A percentile compares a stretch with the other conserved stretches of the same genome.
phyloP scores from a whole-genome alignment of 2,888 invertebrate genomes.

The Notocelia uddmanniana region DNA sequence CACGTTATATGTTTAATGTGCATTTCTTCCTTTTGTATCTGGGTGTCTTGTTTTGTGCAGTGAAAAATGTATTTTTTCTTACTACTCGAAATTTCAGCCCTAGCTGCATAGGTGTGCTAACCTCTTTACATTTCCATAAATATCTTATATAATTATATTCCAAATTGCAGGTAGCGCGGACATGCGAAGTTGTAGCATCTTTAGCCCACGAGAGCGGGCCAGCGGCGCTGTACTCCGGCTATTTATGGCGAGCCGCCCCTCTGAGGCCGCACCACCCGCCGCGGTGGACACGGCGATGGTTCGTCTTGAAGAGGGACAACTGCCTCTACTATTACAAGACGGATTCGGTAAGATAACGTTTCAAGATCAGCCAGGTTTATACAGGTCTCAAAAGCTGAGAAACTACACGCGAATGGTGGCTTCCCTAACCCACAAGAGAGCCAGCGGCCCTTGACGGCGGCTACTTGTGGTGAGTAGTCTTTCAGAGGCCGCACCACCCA shows the following conservation, averaged over 20 bases:
- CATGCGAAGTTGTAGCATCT: slow-evolving; percentile 92
- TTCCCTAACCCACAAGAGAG: slow-evolving; percentile 86
- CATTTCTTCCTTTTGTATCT: too few species aligned
- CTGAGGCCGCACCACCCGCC: slow-evolving; percentile 76
- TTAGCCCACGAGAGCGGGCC: slow-evolving; percentile 87
- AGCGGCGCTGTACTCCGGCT: slow-evolving; percentile 89
- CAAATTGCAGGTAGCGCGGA: slow-evolving; percentile 89
- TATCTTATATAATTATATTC: not conserved
- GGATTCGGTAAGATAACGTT: slow-evolving; percentile 89
- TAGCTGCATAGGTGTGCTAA: too few species aligned
- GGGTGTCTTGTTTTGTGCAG: too few species aligned
- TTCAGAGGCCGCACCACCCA: slow-evolving; percentile 73
- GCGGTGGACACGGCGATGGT: slow-evolving; percentile 96
- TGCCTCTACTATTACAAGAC: slow-evolving; percentile 98
- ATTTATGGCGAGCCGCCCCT: slow-evolving; percentile 90
- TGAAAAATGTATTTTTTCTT: too few species aligned
- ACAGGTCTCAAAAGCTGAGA: not conserved
- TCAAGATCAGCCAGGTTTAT: not conserved
- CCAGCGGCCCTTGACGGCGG: slow-evolving; percentile 89
- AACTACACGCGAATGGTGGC: slow-evolving; percentile 92
- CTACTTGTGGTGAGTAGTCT: slow-evolving; percentile 91
- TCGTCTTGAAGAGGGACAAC: slow-evolving; percentile 95
- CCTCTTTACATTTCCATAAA: not conserved
- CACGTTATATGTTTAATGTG: too few species aligned
- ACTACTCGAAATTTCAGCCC: too few species aligned